Evolutionary conservation across 1,140 invertebrate genomes (phyloP).

Genomic region (Pogonomyrmex barbatus): DNA sequence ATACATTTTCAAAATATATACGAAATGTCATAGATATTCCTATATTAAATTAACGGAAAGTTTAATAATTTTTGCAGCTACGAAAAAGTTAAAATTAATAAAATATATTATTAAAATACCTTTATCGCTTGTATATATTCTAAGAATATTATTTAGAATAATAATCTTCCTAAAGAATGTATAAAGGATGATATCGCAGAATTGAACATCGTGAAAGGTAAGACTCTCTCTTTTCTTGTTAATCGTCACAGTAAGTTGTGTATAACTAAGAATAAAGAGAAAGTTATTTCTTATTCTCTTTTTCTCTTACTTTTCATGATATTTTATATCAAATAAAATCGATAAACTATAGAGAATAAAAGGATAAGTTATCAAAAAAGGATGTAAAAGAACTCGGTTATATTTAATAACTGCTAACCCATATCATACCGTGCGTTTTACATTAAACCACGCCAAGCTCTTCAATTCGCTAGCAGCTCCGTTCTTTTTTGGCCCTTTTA

Average conservation of each 20-base stretch:
- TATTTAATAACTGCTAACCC: not conserved
- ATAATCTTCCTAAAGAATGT: not conserved
- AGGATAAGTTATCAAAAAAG: not conserved
- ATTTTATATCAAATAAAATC: constrained; percentile 1
- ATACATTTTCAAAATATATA: not conserved
- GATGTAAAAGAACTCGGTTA: not conserved
- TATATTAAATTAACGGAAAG: constrained; percentile 12
- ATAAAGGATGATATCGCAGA: not conserved
- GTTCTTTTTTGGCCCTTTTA: constrained; percentile 36
- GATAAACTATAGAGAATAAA: not conserved
- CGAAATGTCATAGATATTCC: not conserved
- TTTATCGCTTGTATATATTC: not conserved
- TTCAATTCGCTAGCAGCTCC: not conserved
- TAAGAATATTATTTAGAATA: constrained; percentile 1
- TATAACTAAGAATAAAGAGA: not conserved
- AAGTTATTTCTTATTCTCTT: not conserved
- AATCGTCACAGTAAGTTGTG: not conserved
- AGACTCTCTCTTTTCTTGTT: not conserved
- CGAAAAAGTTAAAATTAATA: not conserved
- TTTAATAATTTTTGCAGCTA: not conserved
- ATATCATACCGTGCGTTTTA: constrained; percentile 16
- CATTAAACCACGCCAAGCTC: not conserved
- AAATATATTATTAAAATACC: not conserved
- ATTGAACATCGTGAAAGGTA: not conserved
- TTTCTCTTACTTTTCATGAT: not conserved